Evolutionary conservation across 2,888 invertebrate species (phyloP), one percentile per base, ranked within the genome.

Genomic region (Dolichomitus sp.): DNA sequence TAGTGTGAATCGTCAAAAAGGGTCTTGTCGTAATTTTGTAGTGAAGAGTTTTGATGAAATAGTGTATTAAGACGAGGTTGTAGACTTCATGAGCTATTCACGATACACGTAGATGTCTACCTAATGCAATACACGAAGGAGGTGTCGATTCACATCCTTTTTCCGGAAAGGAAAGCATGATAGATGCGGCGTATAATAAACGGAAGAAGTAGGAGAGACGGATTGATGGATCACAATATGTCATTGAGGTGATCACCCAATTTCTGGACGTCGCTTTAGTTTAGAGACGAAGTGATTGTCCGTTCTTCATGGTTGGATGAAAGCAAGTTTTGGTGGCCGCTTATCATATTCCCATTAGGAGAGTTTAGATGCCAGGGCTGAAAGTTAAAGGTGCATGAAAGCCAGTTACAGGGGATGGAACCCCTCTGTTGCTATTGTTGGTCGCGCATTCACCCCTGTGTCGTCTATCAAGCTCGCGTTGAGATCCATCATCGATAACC

Each of bases 401-500:
- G n/a, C 33, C 33, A 17, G 59, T 59, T 30, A 30, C 33, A 30
- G 59, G 59, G 59, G 33, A 17, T 33, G 30, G 59, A 12, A 75
- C 82, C 78, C 74, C 70, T 79, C 82, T 75, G 65, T 83, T 70
- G 52, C 52, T 33, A 73, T 77, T 81, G 76, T 77, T 61, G 68
- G 14, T 68, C 74, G 65, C 37, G 37, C 66, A 23, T 42, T 75
- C 30, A 74, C 27, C 54, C 59, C 23, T 42, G 59, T 48, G 40
- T 3, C 57, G 57, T 37, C 37, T 50, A 65, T 78, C 23, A 77
- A 59, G n/a, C 65, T 65, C 54, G 30, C 33, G 70, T 80, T 45
- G 52, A 72, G 83, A 83, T 83, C 80, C 83, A 83, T 83, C 80
- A 83, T 83, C 83, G 76, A 77, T 83, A 80, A 83, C 76, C 76